Base-by-base conservation (phyloP, 2,888 invertebrate species). In the Hermaeophaga mercurialis region DNA sequence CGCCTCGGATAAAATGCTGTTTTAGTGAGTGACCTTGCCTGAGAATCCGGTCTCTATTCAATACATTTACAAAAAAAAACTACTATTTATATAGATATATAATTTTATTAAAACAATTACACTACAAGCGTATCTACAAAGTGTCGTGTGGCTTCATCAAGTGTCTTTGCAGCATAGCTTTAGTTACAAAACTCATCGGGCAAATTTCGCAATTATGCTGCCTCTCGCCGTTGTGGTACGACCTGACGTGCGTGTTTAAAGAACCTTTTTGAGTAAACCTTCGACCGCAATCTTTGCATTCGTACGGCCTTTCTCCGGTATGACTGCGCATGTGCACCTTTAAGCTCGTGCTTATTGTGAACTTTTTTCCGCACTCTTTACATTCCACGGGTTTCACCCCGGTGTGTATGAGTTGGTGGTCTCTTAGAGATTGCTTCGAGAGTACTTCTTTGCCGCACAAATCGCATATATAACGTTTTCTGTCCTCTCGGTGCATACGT, bases 291-390 rank as follows among this genome's bases (percentile, higher is more conserved):
- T 79, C 75, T 9, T 80, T 79, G 57, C 84, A 84, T 79, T 80
- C 64, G 26, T 64, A 34, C 31, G 78, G 74, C 59, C 78, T 75
- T 61, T 83, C 83, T 9, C 83, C 69, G 2, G 69, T 73, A 54
- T 66, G 69, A 11, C 61, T 64, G 79, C 1, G 80, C 58, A 68
- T 62, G 52, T 72, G 71, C 41, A 66, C 61, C 36, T 66, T 65
- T 46, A 83, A 63, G 0, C 81, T 81, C 54, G 79, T 80, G 58
- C 80, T 79, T 56, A 83, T 78, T 36, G 82, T 81, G 64, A 84
- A 84, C 1, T 80, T 70, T 63, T 83, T 84, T 33, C 80, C 80
- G 58, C 85, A 85, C 48, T 79, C 75, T 8, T 80, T 79, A 56
- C 84, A 84, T 78, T 80, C 65, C 22, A 65, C 43, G 26, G 78